Base-by-base conservation (phyloP, 1,140 invertebrate genomes). In the Calycopis cecrops region DNA sequence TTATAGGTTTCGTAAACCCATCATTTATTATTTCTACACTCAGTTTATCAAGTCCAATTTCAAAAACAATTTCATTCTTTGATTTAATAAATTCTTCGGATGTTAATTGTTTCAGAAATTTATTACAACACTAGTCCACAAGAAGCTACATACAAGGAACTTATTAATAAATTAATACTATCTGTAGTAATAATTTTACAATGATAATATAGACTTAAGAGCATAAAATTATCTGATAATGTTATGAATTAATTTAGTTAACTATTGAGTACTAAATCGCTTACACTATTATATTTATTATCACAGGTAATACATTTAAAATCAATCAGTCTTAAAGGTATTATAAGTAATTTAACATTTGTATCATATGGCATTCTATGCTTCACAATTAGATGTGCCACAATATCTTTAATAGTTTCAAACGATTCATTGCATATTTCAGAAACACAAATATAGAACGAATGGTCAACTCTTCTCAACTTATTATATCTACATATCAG, bases 351-450 rank as follows among this genome's bases (percentile, higher is more conserved):
- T 10, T 80, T 74, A 3, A 83, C 51, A 21, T 60, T 53, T 57
- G 65, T 78, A 28, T 83, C 70, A 34, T 82, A 82, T 9, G 69
- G 62, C 37, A 83, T 50, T 17, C 59, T 50, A 55, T 86, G 83
- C 68, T 79, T 73, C 4, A 9, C 58, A 10, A 69, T 75, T 21
- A 86, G 66, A 69, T 86, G 83, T 18, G 69, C 60, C 10, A 83
- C 57, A 21, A 86, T 68, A 34, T 76, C 72, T 9, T 69, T 61
- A 21, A 76, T 60, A 37, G 37, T 57, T 8, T 50, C 35, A 56
- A 83, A 85, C 4, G 65, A 34, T 55, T 78, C 69, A 37, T 63
- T 65, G 59, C 83, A 86, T 16, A 82, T 61, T 37, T 74, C 67
- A 44, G 60, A 40, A 9, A 77, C 42, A 48, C n/a, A n/a, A n/a